Base-by-base conservation (phyloP, 2,888 invertebrate genomes). In the Metalampra italica region DNA sequence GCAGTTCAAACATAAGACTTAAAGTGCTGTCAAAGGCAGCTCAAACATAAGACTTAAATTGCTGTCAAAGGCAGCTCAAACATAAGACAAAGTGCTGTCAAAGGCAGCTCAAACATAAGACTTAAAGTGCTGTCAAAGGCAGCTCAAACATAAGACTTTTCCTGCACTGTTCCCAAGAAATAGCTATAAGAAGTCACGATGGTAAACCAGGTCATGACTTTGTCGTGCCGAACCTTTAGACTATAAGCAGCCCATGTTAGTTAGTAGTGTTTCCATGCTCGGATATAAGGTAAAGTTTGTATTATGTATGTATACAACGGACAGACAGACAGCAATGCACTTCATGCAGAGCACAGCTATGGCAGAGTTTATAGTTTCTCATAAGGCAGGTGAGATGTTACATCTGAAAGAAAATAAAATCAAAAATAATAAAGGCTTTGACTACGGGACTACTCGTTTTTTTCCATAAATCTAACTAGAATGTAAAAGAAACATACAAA, bases 311-410 rank as follows among this genome's bases (percentile, higher is more conserved):
- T 45, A 42, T 57, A 64, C 63, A 59, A 78, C 75, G 70, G 68
- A 78, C 68, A 78, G 71, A 81, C 78, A 78, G 71, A 81, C 79
- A 82, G 74, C 75, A 82, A 84, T 80, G 79, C 82, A 73, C 77
- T 74, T 78, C 88, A 89, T 89, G 88, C 88, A 82, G 80, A 82
- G 78, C 78, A 82, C 82, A 78, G 80, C 80, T 82, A 86, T 86
- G 87, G 87, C 82, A 78, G 85, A 78, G 82, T 90, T 94, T 94
- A 96, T 91, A 96, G 94, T 92, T 96, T 96, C 92, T 96, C 96
- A 90, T 96, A 96, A 91, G 96, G 96, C 92, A 95, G 94, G 90
- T 94, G 93, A 90, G 96, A 94, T 91, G 94, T 95, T 90, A 96
- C 95, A 91, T 96, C 96, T 96, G 96, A 91, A 94, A 94, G 92